Conservation (phyloP, 2,888 invertebrate genomes). For the Lasioglossum villosulum region DNA sequence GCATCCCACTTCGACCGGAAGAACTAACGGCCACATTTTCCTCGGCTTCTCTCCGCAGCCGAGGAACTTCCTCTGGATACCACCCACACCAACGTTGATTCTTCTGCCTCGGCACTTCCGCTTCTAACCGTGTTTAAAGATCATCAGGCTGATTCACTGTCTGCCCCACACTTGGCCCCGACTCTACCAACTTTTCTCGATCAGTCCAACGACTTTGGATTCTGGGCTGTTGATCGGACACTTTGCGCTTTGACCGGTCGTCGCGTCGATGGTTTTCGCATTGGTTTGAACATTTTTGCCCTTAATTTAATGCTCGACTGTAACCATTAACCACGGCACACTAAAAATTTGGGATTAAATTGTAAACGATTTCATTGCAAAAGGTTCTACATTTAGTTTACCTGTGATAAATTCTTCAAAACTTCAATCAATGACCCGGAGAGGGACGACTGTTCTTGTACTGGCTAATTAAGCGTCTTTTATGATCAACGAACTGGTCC, state of each 20-base stretch:
- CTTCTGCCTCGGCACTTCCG: slow-evolving; percentile 35
- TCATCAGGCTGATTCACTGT: slow-evolving; percentile 19
- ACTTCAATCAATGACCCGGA: too few species aligned
- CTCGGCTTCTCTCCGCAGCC: slow-evolving; percentile 5
- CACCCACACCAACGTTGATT: slow-evolving; percentile 13
- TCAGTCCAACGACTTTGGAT: not conserved
- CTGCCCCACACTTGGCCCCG: not conserved
- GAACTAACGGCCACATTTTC: slow-evolving; percentile 54
- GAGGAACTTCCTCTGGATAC: slow-evolving; percentile 9
- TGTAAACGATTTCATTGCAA: not conserved
- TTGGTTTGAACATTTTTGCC: not conserved
- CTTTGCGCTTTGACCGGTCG: not conserved
- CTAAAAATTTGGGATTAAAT: not conserved
- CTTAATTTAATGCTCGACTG: too few species aligned
- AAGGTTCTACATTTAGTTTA: not conserved
- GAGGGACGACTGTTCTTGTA: too few species aligned
- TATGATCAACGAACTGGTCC: too few species aligned
- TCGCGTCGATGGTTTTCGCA: not conserved
- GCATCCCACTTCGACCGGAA: slow-evolving; percentile 65
- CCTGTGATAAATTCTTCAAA: not conserved
- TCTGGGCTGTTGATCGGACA: not conserved
- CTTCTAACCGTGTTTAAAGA: slow-evolving; percentile 13
- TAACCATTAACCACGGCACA: not conserved
- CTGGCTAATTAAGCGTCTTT: too few species aligned
- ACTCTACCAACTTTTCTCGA: not conserved